Percentiles rank a stretch among this genome's conserved stretches.
These are phyloP conservation scores for Mesorhabditis belari DNA, from an alignment of 2,888 invertebrate genomes.

Conservation along the genomic window DNA sequence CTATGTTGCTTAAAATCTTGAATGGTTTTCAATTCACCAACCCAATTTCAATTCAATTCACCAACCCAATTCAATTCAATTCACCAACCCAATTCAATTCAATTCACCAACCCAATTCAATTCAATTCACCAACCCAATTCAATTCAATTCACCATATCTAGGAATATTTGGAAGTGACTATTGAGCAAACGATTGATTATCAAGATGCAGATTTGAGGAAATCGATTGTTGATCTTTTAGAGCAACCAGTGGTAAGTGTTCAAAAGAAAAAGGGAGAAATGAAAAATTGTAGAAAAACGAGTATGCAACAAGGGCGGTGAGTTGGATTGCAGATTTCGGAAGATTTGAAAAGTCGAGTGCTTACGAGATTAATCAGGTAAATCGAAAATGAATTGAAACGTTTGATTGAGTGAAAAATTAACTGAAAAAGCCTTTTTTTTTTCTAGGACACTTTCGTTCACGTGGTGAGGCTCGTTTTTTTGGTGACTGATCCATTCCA, in stretches of 20 bases:
- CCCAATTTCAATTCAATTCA: too few species aligned
- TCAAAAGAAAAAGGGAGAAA: background rate
- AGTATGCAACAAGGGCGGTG: conserved; percentile 41
- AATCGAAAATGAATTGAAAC: background rate
- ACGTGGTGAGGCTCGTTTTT: conserved; percentile 51
- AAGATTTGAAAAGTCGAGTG: conserved; percentile 44
- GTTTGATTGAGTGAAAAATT: background rate
- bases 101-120: too few species aligned
- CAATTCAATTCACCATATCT: background rate
- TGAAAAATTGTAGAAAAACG: conserved; percentile 28
- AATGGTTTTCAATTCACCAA: too few species aligned
- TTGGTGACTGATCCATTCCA: conserved; percentile 37
- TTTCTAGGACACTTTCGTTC: conserved; percentile 49
- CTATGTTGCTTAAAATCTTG: too few species aligned
- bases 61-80: too few species aligned
- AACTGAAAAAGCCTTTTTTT: background rate
- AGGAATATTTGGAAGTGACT: conserved; percentile 4
- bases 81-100: too few species aligned
- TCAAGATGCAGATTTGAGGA: conserved; percentile 16
- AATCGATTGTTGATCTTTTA: conserved; percentile 19
- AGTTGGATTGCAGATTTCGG: conserved; percentile 50
- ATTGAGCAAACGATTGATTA: conserved; percentile 27
- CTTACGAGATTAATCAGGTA: conserved; percentile 49
- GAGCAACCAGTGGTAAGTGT: conserved; percentile 19
- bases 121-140: too few species aligned